These are phyloP conservation scores for Diploscapter pachys DNA, from an alignment of 1,140 invertebrate genomes.

Conservation along the genomic window DNA sequence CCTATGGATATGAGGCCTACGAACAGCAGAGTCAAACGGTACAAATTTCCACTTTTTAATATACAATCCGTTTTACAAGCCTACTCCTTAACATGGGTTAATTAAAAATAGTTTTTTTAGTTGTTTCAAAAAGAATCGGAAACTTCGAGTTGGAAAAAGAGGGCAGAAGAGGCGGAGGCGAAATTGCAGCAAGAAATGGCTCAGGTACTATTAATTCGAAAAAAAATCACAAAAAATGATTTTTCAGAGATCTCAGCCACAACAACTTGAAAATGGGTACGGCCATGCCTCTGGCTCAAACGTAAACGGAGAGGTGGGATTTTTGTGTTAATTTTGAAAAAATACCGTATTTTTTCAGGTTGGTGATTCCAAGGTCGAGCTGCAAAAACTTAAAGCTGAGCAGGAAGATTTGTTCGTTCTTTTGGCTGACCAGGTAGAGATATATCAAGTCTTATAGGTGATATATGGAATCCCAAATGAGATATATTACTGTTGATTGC, in stretches of 20 bases:
- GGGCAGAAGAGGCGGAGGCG: constrained; percentile 12
- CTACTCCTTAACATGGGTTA: neutral
- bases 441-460: no score
- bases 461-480: no score
- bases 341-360: neutral
- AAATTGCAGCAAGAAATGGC: no score
- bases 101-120: constrained; percentile 6
- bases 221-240: neutral
- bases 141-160: constrained; percentile 1
- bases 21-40: constrained; percentile 43
- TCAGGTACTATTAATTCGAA: neutral
- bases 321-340: neutral
- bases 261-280: neutral
- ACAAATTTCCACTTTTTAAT: neutral
- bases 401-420: constrained; percentile 83
- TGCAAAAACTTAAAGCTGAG: constrained; percentile 75
- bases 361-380: constrained; percentile 11
- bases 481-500: no score
- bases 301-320: no score
- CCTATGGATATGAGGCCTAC: constrained; percentile 52
- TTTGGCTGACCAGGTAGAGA: constrained; percentile 75
- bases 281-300: neutral
- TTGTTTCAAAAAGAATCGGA: constrained; percentile 18
- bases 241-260: neutral
- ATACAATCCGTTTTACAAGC: neutral